Evolutionary conservation across 2,797 vertebrate species (phyloP).

Genomic region (Sylvia borin): DNA sequence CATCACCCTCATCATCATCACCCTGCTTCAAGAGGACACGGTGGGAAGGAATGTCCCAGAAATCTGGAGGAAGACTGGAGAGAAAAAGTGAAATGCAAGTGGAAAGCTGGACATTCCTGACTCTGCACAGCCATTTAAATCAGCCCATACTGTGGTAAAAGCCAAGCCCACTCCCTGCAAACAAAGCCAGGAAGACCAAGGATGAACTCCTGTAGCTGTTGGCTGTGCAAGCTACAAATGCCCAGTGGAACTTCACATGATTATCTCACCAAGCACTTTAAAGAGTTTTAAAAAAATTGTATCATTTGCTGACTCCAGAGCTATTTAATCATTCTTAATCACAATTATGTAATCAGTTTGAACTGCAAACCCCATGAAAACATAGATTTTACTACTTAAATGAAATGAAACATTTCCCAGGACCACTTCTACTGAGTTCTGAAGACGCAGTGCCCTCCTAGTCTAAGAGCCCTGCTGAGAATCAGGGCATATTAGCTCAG

Average conservation of each 20-base stretch:
- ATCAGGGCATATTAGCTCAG: background rate
- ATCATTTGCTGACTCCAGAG: background rate
- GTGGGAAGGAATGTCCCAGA: background rate
- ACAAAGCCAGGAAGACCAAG: background rate
- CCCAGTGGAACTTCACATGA: fast-evolving
- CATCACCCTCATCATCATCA: background rate
- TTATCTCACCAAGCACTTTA: background rate
- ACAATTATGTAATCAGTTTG: background rate
- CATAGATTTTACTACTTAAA: background rate
- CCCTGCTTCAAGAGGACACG: background rate
- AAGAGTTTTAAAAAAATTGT: background rate
- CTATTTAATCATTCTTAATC: background rate
- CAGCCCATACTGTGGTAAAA: background rate
- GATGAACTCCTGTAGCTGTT: background rate
- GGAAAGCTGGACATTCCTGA: background rate
- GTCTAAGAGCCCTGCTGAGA: background rate
- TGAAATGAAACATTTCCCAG: background rate
- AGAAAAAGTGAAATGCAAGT: background rate
- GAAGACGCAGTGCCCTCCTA: background rate
- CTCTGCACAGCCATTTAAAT: background rate
- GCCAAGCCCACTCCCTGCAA: background rate
- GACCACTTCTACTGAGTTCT: background rate
- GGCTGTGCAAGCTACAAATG: background rate
- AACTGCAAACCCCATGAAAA: background rate
- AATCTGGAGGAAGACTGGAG: background rate